These are phyloP conservation scores for Varroa destructor DNA, from an alignment of 1,140 invertebrate species.

Conservation along the genomic window DNA sequence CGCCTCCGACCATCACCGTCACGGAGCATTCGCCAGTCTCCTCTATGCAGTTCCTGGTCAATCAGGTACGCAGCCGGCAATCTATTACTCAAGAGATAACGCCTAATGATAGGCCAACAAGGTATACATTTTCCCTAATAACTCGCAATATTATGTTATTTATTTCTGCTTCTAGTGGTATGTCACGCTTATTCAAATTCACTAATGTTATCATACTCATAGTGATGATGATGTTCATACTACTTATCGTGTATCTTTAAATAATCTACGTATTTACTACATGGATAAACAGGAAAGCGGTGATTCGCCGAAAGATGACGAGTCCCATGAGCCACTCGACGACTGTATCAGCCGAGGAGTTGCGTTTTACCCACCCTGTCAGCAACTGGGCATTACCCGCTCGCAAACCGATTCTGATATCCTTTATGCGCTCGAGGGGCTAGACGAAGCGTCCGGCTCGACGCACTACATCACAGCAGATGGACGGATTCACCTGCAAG, in stretches of 20 bases:
- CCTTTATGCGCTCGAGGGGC: conserved; percentile 61
- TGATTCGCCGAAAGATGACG: conserved; percentile 23
- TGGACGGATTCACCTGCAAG: conserved; percentile 77
- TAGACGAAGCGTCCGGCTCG: conserved; percentile 72
- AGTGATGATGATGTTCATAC: no score
- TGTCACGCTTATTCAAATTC: no score
- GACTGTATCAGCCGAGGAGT: no score
- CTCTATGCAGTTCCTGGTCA: conserved; percentile 37
- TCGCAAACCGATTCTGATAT: conserved; percentile 91
- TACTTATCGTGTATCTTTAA: no score
- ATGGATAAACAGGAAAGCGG: background rate
- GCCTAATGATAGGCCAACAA: no score
- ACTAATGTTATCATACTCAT: no score
- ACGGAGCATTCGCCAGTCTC: conserved; percentile 71
- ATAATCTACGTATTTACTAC: no score
- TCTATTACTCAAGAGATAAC: no score
- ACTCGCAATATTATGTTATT: no score
- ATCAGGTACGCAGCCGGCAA: conserved; percentile 31
- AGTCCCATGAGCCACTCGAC: background rate
- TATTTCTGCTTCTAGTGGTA: no score
- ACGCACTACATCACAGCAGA: conserved; percentile 82
- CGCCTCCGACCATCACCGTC: conserved; percentile 87
- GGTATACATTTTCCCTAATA: no score
- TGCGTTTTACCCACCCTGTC: conserved; percentile 30
- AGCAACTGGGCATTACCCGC: conserved; percentile 50